Evolutionary conservation across 2,113 vertebrate species (phyloP).

Genomic region (Urocolius indicus): DNA sequence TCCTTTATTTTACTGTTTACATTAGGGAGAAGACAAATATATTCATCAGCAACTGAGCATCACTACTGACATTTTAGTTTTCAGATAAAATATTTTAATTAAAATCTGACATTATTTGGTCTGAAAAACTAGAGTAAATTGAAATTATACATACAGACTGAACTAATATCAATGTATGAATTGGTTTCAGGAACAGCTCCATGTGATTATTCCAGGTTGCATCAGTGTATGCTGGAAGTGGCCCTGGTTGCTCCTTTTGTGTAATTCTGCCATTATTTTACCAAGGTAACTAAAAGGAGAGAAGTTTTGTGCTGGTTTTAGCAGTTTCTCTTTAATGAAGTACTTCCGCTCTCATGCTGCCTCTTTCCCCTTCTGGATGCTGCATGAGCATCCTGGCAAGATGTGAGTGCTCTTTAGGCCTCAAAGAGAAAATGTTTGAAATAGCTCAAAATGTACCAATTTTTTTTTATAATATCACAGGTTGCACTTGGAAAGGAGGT

Average conservation of each 20-base stretch:
- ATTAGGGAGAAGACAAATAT: not conserved
- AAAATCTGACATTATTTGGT: slow-evolving; percentile 51
- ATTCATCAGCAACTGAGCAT: slow-evolving; percentile 27
- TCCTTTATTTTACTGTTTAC: not conserved
- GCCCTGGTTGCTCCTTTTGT: not conserved
- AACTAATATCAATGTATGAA: not conserved
- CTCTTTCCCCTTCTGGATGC: not conserved
- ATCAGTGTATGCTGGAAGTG: not conserved
- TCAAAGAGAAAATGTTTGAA: not conserved
- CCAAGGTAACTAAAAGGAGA: not conserved
- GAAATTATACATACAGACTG: not conserved
- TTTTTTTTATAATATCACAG: not conserved
- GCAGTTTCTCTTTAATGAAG: not conserved
- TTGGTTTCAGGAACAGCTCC: not conserved
- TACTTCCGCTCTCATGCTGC: not conserved
- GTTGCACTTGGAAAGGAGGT: not conserved
- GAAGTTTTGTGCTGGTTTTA: not conserved
- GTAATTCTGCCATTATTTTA: not conserved
- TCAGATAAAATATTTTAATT: slow-evolving; percentile 63
- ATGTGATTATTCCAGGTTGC: slow-evolving; percentile 4
- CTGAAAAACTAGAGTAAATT: slow-evolving; percentile 47
- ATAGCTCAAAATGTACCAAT: not conserved
- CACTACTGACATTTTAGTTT: slow-evolving; percentile 62
- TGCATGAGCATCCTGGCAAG: not conserved
- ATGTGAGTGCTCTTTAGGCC: not conserved